Conservation (phyloP, 2,797 vertebrate species). For the Eulemur mongoz region DNA sequence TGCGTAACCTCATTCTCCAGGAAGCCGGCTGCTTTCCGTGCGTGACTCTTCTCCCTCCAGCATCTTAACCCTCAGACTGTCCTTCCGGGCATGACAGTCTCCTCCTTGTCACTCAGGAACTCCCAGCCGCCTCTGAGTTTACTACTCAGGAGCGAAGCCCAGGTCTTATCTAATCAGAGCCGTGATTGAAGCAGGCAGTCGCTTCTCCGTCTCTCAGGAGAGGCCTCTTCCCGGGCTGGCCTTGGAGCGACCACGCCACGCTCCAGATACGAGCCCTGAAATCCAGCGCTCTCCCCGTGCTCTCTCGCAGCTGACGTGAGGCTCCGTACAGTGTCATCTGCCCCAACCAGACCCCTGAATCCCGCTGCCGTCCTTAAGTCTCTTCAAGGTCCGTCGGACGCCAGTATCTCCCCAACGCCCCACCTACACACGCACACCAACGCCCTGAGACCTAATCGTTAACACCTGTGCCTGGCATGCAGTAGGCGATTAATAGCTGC, state of each 20-base stretch:
- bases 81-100: too few species aligned
- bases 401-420: too few species aligned
- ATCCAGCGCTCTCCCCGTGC: fast-evolving
- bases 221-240: neutral
- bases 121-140: neutral
- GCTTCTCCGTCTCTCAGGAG: neutral
- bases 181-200: neutral
- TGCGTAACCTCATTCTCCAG: fast-evolving
- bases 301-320: fast-evolving
- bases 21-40: neutral
- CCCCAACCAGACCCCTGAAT: too few species aligned
- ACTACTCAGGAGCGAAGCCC: neutral
- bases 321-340: neutral
- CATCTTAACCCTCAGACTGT: neutral
- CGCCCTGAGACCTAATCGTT: neutral
- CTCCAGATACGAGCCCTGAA: too few species aligned
- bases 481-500: neutral
- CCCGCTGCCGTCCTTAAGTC: neutral
- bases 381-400: fast-evolving
- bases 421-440: too few species aligned
- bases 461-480: neutral
- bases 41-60: neutral
- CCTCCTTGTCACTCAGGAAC: neutral
- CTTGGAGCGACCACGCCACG: neutral
- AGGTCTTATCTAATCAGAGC: neutral